Evolutionary conservation across 2,888 invertebrate species (phyloP).

Genomic region (Monopis laevigella): DNA sequence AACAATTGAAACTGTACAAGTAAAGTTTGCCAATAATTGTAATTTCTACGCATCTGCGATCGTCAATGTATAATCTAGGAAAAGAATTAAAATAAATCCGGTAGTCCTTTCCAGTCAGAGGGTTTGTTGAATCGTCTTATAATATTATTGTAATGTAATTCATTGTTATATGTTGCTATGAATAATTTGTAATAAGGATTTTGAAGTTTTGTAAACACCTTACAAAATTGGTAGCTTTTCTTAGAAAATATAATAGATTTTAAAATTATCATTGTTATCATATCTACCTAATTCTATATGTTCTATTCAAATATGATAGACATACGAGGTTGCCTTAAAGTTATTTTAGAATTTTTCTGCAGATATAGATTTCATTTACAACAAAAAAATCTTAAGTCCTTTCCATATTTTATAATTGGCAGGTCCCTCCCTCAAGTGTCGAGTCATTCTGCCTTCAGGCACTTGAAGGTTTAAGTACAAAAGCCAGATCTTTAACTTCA

Average conservation of each 20-base stretch:
- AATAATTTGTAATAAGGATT: constrained; percentile 8
- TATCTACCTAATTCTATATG: no score
- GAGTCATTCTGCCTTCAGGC: constrained; percentile 17
- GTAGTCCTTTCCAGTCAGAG: constrained; percentile 28
- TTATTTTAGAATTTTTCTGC: no score
- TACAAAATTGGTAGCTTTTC: no score
- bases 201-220: constrained; percentile 2
- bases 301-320: no score
- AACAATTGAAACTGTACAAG: constrained; percentile 3
- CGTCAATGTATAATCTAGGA: constrained; percentile 27
- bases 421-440: not conserved
- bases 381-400: no score
- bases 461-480: constrained; percentile 43
- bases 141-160: constrained; percentile 1
- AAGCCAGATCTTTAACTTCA: constrained; percentile 55
- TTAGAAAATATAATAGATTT: no score
- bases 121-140: constrained; percentile 19
- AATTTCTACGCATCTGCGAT: constrained; percentile 28
- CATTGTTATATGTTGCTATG: constrained; percentile 4
- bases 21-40: constrained; percentile 6
- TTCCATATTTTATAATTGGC: no score
- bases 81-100: constrained; percentile 32
- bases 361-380: no score
- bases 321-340: no score
- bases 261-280: no score